Evolutionary conservation across 2,113 vertebrate species (phyloP).

Genomic region (Machaerirhynchus nigripectus): DNA sequence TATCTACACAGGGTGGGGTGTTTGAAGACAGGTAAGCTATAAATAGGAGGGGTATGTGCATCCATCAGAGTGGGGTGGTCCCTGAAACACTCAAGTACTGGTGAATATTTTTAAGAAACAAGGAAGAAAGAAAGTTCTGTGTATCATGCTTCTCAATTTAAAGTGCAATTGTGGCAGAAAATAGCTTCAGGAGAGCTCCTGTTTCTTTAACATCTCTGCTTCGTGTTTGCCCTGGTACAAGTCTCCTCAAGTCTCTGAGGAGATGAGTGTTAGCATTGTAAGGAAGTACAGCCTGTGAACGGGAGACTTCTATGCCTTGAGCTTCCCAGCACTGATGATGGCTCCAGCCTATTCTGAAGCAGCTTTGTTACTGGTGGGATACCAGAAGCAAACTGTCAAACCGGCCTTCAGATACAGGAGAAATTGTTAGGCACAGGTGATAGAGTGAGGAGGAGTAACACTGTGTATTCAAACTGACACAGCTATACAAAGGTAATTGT

Average conservation of each 20-base stretch:
- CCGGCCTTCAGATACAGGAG: not conserved
- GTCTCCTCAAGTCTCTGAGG: not conserved
- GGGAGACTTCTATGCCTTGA: not conserved
- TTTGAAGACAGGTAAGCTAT: conserved; percentile 16
- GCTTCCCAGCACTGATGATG: not conserved
- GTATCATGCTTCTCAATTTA: not conserved
- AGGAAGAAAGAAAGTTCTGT: not conserved
- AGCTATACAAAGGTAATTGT: not conserved
- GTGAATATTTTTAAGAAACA: conserved; percentile 13
- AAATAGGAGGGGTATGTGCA: conserved; percentile 33
- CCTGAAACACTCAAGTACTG: conserved; percentile 27
- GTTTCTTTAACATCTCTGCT: not conserved
- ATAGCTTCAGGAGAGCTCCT: not conserved
- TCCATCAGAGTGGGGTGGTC: not conserved
- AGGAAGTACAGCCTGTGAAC: not conserved
- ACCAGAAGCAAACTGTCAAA: not conserved
- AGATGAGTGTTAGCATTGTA: not conserved
- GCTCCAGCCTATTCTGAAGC: not conserved
- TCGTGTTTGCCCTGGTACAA: not conserved
- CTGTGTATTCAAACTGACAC: not conserved
- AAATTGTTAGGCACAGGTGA: not conserved
- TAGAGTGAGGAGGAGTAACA: not conserved
- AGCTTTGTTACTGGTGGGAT: not conserved
- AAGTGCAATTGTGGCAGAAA: conserved; percentile 41
- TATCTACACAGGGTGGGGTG: not conserved